phyloP scores from a whole-genome alignment of 2,888 invertebrate genomes.

The Ophioninae sp. region DNA sequence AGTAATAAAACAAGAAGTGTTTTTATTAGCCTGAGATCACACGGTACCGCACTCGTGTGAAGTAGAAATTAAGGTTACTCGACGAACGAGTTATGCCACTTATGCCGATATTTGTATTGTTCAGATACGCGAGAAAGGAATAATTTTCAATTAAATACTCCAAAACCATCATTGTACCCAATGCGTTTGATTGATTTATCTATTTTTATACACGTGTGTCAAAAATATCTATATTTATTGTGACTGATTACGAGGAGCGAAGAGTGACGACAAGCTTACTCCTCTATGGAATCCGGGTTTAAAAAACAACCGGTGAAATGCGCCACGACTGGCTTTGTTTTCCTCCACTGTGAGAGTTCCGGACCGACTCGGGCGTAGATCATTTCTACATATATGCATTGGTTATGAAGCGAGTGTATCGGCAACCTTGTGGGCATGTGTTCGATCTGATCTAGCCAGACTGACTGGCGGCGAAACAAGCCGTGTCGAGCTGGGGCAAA shows the following conservation, averaged over 20 bases:
- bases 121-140: not conserved
- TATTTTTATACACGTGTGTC: not conserved
- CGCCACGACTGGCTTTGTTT: slow-evolving; percentile 63
- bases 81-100: not conserved
- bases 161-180: not conserved
- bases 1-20: not conserved
- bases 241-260: not conserved
- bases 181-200: not conserved
- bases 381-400: slow-evolving; percentile 13
- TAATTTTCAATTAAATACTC: not conserved
- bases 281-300: not conserved
- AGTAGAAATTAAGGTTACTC: not conserved
- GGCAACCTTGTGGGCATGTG: slow-evolving; percentile 39
- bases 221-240: not conserved
- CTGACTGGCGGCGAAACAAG: slow-evolving; percentile 71
- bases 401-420: slow-evolving; percentile 32
- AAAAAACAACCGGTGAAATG: not conserved
- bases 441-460: slow-evolving; percentile 71
- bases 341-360: slow-evolving; percentile 14
- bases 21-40: not conserved
- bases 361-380: slow-evolving; percentile 1
- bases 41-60: not conserved
- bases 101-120: not conserved
- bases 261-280: not conserved
- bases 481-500: slow-evolving; percentile 68